Base-by-base conservation (phyloP, 2,113 vertebrate genomes). In the Rhea pennata region DNA sequence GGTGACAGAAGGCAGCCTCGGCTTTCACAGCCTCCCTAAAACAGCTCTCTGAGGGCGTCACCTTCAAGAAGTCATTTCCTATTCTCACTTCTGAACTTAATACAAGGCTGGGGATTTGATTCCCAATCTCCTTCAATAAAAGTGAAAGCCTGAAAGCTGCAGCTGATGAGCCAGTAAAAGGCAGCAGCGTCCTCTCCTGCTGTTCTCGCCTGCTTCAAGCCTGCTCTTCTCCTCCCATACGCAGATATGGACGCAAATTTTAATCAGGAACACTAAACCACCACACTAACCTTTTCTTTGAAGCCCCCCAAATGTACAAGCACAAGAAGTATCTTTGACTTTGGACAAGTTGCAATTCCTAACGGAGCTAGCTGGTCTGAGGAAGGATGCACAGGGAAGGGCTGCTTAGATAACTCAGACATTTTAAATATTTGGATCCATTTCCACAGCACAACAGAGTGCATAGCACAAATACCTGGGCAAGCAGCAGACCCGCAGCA, bases 391-490 rank as follows among this genome's bases (percentile, higher is more conserved):
- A 67, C 22, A 40, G 19, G 31, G 27, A 46, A 86, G 39, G 33
- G 53, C 27, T 74, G 75, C 46, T 33, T n/a, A 11, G 6, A 15
- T 20, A 80, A 69, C 46, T 69, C 69, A 61, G 53, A 22, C 22
- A 21, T 40, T n/a, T 61, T 46, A 33, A 29, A 1, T 61, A 26
- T 14, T 65, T 0, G 1, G 8, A 12, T 46, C 66, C 71, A 66
- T 26, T 10, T 79, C 46, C 54, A 15, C 3, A 27, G 44, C 1
- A 15, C 3, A 27, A 29, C 1, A 0, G 36, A 61, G 44, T 14
- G 8, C n/a, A 59, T 51, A 29, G 59, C 70, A 65, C 29, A 58
- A 36, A 23, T 8, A 12, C 33, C 16, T 0, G 8, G 2, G 1
- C 10, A 42, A 33, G 10, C 70, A 46, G 46, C 46, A 48, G 46